phyloP scores from a whole-genome alignment of 2,888 invertebrate genomes.

The Beris chalybata region DNA sequence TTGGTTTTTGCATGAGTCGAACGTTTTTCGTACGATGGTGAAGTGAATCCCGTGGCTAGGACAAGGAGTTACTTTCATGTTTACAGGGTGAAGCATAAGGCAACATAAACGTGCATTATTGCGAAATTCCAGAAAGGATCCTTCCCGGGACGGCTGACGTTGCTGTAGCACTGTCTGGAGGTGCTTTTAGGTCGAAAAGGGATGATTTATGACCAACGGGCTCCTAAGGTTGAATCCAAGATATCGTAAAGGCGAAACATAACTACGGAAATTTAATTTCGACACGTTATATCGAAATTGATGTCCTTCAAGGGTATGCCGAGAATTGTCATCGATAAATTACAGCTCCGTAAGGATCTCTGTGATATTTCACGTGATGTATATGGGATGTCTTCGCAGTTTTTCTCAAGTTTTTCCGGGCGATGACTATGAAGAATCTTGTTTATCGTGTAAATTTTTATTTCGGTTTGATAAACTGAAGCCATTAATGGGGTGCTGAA shows the following conservation, averaged over 20 bases:
- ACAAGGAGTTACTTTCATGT: slow-evolving; percentile 13
- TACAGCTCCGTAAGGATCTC: slow-evolving; percentile 25
- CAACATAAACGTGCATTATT: slow-evolving; percentile 23
- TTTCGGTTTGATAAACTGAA: slow-evolving; percentile 24
- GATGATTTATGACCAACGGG: slow-evolving; percentile 25
- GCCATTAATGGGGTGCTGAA: neutral
- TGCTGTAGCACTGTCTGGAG: neutral
- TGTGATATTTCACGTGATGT: slow-evolving; percentile 17
- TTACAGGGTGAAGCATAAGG: slow-evolving; percentile 7
- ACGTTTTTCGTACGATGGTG: slow-evolving; percentile 5
- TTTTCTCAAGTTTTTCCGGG: slow-evolving; percentile 6
- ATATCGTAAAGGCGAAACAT: slow-evolving; percentile 25
- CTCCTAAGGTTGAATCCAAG: neutral
- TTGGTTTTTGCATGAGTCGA: slow-evolving; percentile 6
- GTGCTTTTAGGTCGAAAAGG: slow-evolving; percentile 27
- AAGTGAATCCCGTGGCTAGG: slow-evolving; percentile 11
- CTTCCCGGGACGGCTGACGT: too few species aligned
- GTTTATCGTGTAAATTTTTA: slow-evolving; percentile 20
- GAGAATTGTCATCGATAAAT: slow-evolving; percentile 28
- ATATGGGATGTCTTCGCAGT: neutral
- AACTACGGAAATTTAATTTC: slow-evolving; percentile 31
- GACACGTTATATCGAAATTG: slow-evolving; percentile 31
- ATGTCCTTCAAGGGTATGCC: slow-evolving; percentile 25
- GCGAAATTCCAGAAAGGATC: slow-evolving; percentile 11
- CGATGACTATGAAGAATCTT: slow-evolving; percentile 7